Evolutionary conservation across 2,113 vertebrate species (phyloP).

Genomic region (Ageneiosus marmoratus): DNA sequence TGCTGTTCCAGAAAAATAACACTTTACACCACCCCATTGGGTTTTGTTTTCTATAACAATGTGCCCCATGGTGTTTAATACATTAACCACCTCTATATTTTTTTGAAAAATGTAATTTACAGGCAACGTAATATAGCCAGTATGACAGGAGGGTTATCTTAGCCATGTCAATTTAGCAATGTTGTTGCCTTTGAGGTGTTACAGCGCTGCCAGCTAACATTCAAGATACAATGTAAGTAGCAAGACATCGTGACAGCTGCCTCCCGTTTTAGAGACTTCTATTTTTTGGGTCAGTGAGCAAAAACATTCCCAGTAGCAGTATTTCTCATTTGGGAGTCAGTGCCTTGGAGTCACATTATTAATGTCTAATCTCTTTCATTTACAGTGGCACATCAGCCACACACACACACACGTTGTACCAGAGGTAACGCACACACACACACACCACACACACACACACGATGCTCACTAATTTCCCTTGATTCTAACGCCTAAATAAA

Average conservation of each 20-base stretch:
- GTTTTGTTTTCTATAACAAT: background rate
- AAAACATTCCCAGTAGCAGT: conserved; percentile 7
- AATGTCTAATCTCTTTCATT: conserved; percentile 12
- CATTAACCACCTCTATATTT: background rate
- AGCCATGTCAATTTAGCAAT: background rate
- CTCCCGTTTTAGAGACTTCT: background rate
- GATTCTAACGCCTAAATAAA: conserved; percentile 11
- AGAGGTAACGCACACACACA: background rate
- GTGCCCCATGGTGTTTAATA: background rate
- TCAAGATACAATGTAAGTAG: background rate
- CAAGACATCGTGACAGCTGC: background rate
- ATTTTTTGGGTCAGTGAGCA: conserved; percentile 1
- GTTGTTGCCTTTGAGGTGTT: background rate
- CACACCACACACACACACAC: conserved; percentile 10
- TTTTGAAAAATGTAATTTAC: background rate
- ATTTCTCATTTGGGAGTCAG: background rate
- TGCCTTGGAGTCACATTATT: conserved; percentile 10
- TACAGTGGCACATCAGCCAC: background rate
- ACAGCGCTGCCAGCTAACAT: background rate
- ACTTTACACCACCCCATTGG: background rate
- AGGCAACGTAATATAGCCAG: background rate
- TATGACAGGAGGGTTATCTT: background rate
- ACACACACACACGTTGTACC: background rate
- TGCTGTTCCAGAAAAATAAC: background rate
- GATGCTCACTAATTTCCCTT: background rate